Conservation (phyloP, 2,888 invertebrate species). For the Hoplodrina ambigua region DNA sequence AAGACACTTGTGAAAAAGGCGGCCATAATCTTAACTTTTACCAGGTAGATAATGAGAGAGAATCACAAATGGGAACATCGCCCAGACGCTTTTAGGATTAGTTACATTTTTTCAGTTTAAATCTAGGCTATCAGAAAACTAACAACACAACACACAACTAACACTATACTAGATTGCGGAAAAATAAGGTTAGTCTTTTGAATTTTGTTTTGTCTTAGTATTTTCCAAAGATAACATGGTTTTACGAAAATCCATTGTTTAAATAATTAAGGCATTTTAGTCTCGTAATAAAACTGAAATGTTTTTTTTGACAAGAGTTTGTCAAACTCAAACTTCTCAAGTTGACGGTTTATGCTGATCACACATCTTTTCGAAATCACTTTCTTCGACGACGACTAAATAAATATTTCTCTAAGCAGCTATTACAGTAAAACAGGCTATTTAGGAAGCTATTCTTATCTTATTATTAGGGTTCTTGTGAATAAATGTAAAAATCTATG, state of each 20-base stretch:
- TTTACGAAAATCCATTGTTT: not conserved
- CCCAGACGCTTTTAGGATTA: not conserved
- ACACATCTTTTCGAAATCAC: constrained; percentile 43
- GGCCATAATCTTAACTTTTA: not conserved
- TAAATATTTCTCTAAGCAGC: constrained; percentile 37
- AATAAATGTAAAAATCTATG: not conserved
- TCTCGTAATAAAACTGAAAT: not conserved
- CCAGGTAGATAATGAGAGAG: not conserved
- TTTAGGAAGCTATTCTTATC: constrained; percentile 22
- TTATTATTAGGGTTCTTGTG: constrained; percentile 17
- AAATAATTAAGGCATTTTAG: not conserved
- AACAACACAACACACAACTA: too few species aligned
- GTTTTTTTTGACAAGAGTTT: not conserved
- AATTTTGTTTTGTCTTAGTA: not conserved
- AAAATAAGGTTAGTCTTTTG: not conserved
- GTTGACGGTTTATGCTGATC: constrained; percentile 12
- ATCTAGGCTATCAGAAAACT: not conserved
- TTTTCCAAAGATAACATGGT: not conserved
- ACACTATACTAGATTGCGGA: not conserved
- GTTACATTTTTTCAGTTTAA: not conserved
- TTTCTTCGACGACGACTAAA: constrained; percentile 42
- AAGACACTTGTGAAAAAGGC: not conserved
- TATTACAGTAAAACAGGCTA: constrained; percentile 24
- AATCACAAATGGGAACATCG: not conserved
- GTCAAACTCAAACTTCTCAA: constrained; percentile 17